These are phyloP conservation scores for Diphyllodes magnificus DNA, from an alignment of 2,113 vertebrate genomes.

Conservation along the genomic window DNA sequence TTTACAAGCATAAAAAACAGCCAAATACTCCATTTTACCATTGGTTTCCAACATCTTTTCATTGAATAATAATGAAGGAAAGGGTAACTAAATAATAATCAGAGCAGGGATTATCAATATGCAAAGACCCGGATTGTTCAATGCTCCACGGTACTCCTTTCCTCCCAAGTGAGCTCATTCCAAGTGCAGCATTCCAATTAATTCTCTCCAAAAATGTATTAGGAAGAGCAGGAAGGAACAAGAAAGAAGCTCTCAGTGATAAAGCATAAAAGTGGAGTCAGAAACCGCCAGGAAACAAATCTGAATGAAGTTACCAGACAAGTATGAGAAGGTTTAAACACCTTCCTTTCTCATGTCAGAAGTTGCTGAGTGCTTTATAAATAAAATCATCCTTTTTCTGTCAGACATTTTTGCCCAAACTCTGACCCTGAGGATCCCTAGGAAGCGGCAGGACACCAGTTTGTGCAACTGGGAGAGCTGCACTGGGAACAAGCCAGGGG, in stretches of 20 bases:
- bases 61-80: neutral
- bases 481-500: neutral
- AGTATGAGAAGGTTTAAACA: neutral
- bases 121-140: neutral
- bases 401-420: neutral
- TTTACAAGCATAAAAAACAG: neutral
- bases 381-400: neutral
- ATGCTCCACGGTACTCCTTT: rapidly evolving
- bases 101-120: neutral
- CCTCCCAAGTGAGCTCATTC: neutral
- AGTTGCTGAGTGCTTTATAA: neutral
- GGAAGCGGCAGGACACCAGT: neutral
- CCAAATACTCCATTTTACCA: neutral
- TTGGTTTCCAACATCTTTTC: neutral
- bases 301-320: neutral
- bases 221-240: neutral
- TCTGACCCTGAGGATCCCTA: neutral
- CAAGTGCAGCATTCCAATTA: neutral
- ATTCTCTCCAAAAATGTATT: neutral
- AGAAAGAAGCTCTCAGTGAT: neutral
- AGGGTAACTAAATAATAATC: neutral
- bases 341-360: neutral
- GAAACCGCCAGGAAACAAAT: neutral
- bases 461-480: neutral
- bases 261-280: neutral